phyloP scores from a whole-genome alignment of 35 echinoderm and acorn worm species.

The Apostichopus californicus region DNA sequence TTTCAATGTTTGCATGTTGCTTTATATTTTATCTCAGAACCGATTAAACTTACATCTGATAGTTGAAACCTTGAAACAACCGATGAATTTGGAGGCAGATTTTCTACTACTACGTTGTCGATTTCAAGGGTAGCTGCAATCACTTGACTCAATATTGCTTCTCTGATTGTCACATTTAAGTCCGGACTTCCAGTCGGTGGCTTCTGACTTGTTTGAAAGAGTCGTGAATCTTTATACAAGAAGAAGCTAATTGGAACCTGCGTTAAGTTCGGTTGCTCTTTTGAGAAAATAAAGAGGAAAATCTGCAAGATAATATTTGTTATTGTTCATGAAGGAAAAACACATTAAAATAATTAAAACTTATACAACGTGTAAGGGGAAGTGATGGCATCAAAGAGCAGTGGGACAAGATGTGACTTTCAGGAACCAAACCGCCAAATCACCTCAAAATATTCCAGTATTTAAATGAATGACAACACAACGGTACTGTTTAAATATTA shows the following conservation, averaged over 20 bases:
- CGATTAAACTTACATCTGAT: background rate
- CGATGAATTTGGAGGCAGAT: background rate
- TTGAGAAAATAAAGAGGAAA: background rate
- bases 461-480: no score
- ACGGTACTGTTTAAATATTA: no score
- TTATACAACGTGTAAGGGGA: no score
- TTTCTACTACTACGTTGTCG: background rate
- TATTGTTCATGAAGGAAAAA: no score
- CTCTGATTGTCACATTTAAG: background rate
- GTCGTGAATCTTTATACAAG: conserved; percentile 7
- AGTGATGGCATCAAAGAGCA: no score
- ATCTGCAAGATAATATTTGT: no score
- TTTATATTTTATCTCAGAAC: background rate
- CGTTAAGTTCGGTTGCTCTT: background rate
- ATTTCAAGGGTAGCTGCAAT: conserved; percentile 22
- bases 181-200: background rate
- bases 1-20: no score
- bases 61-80: conserved; percentile 2
- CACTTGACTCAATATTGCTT: conserved; percentile 15
- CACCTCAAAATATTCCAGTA: no score
- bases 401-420: no score
- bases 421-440: no score
- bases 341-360: no score
- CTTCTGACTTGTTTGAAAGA: background rate
- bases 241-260: conserved; percentile 9